Base-by-base conservation (phyloP, 1,140 invertebrate species). In the Babylonia areolata region DNA sequence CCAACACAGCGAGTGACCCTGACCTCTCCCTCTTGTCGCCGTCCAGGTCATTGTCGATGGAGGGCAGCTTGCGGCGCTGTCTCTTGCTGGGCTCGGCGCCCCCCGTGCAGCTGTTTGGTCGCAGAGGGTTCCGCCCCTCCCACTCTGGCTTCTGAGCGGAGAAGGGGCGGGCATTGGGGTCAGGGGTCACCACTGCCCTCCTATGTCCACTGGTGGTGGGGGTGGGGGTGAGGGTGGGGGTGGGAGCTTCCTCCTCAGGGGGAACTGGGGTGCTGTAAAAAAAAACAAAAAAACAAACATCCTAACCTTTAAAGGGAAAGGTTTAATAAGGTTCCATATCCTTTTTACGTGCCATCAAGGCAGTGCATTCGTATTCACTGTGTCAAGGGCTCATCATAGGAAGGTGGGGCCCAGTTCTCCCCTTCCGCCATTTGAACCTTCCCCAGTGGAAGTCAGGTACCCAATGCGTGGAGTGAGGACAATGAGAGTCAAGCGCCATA, bases 61-160 rank as follows among this genome's bases (percentile, higher is more conserved):
- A 31, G 37, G 64, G 64, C 58, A 84, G 35, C 28, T 46, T 37
- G 1, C 69, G 40, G 12, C 33, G 39, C 46, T 82, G 40, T 71
- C 54, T 15, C 33, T 64, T 86, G 23, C 39, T 33, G 42, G 79
- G 46, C 31, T 71, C 46, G 11, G 51, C n/a, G 31, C 46, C 46
- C 42, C 86, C 86, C 39, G 81, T 82, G 58, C 46, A 87, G 35
- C 86, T 87, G 51, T 79, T 87, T 23, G 86, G 86, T 69, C 86
- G 81, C 17, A n/a, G 15, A 2, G 51, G 28, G 40, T 58, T 80
- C 11, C 11, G 28, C 23, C 0, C 73, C 23, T 75, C n/a, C 3
- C 17, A 1, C 0, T 15, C 37, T 2, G 78, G 39, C 11, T 11
- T 28, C 31, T 80, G 78, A 33, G 78, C 78, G 3, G 78, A 80